Evolutionary conservation across 2,113 vertebrate genomes (phyloP), one percentile per base, ranked within the genome.

Genomic region (Brienomyrus longianalis): DNA sequence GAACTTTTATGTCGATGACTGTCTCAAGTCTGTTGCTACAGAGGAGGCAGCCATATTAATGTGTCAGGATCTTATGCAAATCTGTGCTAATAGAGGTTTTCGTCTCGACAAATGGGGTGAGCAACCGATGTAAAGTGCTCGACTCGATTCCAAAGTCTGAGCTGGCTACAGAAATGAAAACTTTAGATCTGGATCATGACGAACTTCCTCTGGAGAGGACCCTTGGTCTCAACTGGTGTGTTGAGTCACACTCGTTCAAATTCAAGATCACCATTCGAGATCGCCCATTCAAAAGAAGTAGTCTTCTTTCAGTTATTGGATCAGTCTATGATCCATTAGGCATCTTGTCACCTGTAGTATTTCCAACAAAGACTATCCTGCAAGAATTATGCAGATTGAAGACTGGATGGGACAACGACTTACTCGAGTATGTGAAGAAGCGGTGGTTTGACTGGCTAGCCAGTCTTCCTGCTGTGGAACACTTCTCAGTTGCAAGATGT

Each of bases 1-100:
- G 0, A 91, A 92, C 17, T 92, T 92, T 51, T 92, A 90, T 17
- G 59, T 90, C 8, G 89, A 92, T 52, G 86, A 92, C 47, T 92
- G 90, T 10, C 13, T 90, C 0, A 90, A 89, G 45, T n/a, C n/a
- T 27, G 15, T 83, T 21, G 19, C 54, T 21, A 19, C 39, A 7
- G 31, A 19, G 39, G 77, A 88, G 45, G 47, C n/a, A 21, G 87
- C 86, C 51, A 47, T 88, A 1, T 31, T 11, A 9, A 50, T 91
- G 89, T 31, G 2, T 13, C 45, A 70, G 11, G 70, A 89, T 8
- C 54, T 90, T 7, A 70, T 19, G 1, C 3, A 47, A 10, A 11
- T 90, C 15, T 90, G 84, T 50, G 19, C 66, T 8, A 62, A 59
- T 13, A 80, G 87, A 21, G 90, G 54, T 3, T 91, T 90, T 54